Conservation (phyloP, 2,113 vertebrate species). For the Odocoileus virginianus region DNA sequence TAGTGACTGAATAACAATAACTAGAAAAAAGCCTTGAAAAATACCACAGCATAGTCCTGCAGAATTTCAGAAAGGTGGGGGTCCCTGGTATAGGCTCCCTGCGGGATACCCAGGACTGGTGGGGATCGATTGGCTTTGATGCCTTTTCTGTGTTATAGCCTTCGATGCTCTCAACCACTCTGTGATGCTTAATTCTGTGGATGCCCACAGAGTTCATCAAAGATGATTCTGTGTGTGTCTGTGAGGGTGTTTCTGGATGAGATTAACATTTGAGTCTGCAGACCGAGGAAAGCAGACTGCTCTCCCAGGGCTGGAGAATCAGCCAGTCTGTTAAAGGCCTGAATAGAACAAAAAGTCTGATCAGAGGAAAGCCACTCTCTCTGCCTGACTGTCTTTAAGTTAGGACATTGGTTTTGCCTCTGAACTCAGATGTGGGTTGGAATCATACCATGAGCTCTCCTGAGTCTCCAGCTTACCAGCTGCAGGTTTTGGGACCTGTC, state of each 20-base stretch:
- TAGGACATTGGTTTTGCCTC: neutral
- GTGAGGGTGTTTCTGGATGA: neutral
- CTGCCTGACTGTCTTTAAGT: neutral
- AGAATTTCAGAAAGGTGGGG: neutral
- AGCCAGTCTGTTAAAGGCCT: neutral
- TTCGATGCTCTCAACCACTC: neutral
- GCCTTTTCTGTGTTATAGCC: neutral
- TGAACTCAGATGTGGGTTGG: no score
- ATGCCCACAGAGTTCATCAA: neutral
- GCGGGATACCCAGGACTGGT: neutral
- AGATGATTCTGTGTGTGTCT: neutral
- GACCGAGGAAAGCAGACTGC: no score
- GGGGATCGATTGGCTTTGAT: neutral
- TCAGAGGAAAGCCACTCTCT: rapidly evolving
- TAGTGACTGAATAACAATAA: neutral
- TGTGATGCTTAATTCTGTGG: neutral
- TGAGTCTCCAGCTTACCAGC: neutral
- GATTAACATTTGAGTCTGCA: neutral
- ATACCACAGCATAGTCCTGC: neutral
- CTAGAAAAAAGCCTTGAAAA: neutral
- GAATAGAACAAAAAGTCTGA: neutral
- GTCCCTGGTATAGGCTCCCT: neutral
- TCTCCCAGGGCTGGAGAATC: neutral
- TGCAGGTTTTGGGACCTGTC: no score
- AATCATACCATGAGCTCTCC: neutral